Evolutionary conservation across 2,888 invertebrate genomes (phyloP).

Genomic region (Meloe dianella): DNA sequence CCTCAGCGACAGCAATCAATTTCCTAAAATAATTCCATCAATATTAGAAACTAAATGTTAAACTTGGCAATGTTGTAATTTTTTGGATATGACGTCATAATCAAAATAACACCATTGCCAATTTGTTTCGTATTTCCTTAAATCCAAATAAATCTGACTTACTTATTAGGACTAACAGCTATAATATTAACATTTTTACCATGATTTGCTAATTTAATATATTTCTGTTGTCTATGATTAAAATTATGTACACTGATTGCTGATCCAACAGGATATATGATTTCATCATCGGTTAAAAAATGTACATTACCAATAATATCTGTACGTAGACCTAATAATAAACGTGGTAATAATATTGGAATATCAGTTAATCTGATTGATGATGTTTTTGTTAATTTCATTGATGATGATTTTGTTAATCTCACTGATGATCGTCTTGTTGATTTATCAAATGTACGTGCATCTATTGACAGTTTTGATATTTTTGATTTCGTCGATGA

Average conservation of each 20-base stretch:
- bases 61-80: neutral
- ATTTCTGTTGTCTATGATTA: constrained; percentile 73
- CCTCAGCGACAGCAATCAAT: constrained; percentile 69
- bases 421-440: no score
- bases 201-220: constrained; percentile 72
- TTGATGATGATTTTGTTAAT: neutral
- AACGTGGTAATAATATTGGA: constrained; percentile 66
- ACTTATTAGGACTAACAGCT: constrained; percentile 73
- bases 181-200: constrained; percentile 69
- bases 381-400: neutral
- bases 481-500: no score
- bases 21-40: constrained; percentile 61
- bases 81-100: no score
- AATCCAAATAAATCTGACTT: constrained; percentile 47
- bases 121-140: neutral
- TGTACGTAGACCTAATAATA: constrained; percentile 70
- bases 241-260: constrained; percentile 78
- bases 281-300: constrained; percentile 75
- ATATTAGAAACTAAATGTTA: neutral
- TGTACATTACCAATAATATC: constrained; percentile 73
- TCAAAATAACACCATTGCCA: neutral
- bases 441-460: no score
- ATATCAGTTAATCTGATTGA: constrained; percentile 25
- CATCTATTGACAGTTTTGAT: no score
- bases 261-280: constrained; percentile 81